Percentiles rank a stretch among this genome's conserved stretches.
Evolutionary conservation across 2,888 invertebrate species (phyloP).

Genomic region (Mimas tiliae): DNA sequence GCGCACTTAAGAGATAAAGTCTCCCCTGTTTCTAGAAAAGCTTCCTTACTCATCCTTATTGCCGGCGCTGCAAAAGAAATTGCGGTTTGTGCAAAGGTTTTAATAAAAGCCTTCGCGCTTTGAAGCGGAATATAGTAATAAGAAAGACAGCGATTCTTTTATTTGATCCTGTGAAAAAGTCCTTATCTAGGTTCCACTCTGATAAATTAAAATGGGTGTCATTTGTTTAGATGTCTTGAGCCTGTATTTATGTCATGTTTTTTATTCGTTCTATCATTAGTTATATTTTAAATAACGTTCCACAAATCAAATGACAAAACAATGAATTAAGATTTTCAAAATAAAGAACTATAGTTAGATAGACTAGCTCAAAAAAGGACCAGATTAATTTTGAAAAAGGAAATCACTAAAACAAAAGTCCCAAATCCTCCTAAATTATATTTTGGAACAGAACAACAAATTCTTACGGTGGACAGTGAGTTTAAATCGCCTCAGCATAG

Average conservation of each 20-base stretch:
- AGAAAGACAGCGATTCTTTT: not conserved
- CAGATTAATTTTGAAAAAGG: too few relatives aligned
- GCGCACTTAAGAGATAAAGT: constrained; percentile 74
- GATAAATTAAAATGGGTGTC: not conserved
- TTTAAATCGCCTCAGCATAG: constrained; percentile 70
- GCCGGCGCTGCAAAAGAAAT: constrained; percentile 63
- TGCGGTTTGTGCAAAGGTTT: constrained; percentile 19
- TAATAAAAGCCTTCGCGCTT: constrained; percentile 9
- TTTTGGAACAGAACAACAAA: not conserved
- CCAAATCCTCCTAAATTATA: too few relatives aligned
- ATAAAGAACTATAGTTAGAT: too few relatives aligned
- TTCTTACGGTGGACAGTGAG: constrained; percentile 74
- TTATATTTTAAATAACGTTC: not conserved
- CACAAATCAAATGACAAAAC: too few relatives aligned
- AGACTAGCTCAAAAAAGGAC: too few relatives aligned
- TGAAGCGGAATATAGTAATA: constrained; percentile 15
- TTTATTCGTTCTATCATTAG: not conserved
- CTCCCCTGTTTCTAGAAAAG: constrained; percentile 75
- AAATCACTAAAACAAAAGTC: too few relatives aligned
- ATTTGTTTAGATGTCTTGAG: not conserved
- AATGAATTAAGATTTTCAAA: too few relatives aligned
- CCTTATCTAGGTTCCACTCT: not conserved
- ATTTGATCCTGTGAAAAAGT: constrained; percentile 3
- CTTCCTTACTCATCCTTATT: constrained; percentile 73
- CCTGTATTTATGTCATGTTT: not conserved